Percentiles rank a stretch among this genome's conserved stretches.
phyloP scores from a whole-genome alignment of 2,888 invertebrate species.

The Ligdia adustata region DNA sequence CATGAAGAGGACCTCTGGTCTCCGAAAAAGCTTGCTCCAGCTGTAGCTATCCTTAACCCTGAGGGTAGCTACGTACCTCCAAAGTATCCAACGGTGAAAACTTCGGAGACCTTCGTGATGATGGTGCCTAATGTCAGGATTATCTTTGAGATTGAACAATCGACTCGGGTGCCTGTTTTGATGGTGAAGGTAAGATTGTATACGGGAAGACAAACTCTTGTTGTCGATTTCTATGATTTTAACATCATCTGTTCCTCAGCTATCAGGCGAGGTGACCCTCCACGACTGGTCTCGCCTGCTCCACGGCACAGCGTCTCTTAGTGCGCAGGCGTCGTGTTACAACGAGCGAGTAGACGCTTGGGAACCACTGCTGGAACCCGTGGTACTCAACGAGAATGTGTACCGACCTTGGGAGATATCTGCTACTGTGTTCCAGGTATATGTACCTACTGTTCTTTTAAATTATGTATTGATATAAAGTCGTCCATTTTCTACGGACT shows the following conservation, averaged over 20 bases:
- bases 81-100: slow-evolving; percentile 63
- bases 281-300: slow-evolving; percentile 88
- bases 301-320: slow-evolving; percentile 69
- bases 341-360: slow-evolving; percentile 88
- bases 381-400: slow-evolving; percentile 85
- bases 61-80: slow-evolving; percentile 67
- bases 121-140: slow-evolving; percentile 84
- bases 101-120: slow-evolving; percentile 79
- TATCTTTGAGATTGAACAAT: slow-evolving; percentile 86
- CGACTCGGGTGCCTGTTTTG: slow-evolving; percentile 63
- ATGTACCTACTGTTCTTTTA: too few relatives aligned
- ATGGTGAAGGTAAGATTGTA: slow-evolving; percentile 59
- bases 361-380: slow-evolving; percentile 94
- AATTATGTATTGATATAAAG: too few relatives aligned
- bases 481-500: too few relatives aligned
- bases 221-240: too few relatives aligned
- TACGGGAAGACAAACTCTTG: too few relatives aligned
- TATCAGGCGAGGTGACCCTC: slow-evolving; percentile 84
- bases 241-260: slow-evolving; percentile 41
- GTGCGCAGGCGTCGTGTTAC: slow-evolving; percentile 83
- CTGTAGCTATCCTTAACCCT: slow-evolving; percentile 46
- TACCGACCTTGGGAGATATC: slow-evolving; percentile 89
- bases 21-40: slow-evolving; percentile 85
- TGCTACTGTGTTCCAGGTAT: slow-evolving; percentile 85
- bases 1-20: slow-evolving; percentile 88